phyloP scores from a whole-genome alignment of 1,140 invertebrate genomes.

The Matsumurasca onukii region DNA sequence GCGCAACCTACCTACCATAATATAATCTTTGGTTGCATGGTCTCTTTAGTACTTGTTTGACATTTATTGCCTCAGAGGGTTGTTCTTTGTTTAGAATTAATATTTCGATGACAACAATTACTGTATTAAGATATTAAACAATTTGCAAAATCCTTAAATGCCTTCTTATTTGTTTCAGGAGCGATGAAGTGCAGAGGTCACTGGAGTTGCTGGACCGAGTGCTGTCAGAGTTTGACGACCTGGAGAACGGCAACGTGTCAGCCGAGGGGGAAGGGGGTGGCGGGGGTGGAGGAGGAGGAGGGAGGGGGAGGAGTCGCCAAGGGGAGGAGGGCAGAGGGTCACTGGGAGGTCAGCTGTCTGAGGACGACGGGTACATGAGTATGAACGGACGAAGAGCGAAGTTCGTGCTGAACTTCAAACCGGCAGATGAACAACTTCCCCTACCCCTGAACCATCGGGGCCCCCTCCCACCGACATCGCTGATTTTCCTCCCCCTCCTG shows the following conservation, averaged over 20 bases:
- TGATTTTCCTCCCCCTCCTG: constrained; percentile 67
- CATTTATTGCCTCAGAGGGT: too few relatives aligned
- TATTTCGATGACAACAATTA: too few relatives aligned
- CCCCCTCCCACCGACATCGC: constrained; percentile 45
- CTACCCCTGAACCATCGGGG: constrained; percentile 45
- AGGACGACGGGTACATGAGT: constrained; percentile 88
- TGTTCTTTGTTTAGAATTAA: too few relatives aligned
- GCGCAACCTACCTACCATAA: too few relatives aligned
- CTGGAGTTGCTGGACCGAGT: constrained; percentile 83
- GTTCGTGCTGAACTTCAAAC: constrained; percentile 29
- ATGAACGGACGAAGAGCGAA: constrained; percentile 72
- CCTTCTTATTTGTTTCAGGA: constrained; percentile 53
- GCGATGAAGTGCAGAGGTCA: constrained; percentile 79
- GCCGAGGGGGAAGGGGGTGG: constrained; percentile 41
- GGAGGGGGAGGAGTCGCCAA: constrained; percentile 45
- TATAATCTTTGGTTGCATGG: too few relatives aligned
- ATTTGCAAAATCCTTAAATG: too few relatives aligned
- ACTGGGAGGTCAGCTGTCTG: constrained; percentile 64
- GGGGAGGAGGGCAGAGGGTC: constrained; percentile 46
- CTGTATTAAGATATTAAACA: too few relatives aligned
- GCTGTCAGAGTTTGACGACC: constrained; percentile 84
- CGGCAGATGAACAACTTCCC: constrained; percentile 57
- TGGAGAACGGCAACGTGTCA: constrained; percentile 55
- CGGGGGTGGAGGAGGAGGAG: constrained; percentile 47
- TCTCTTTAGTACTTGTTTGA: too few relatives aligned